Conservation (phyloP, 2,888 invertebrate genomes). For the Amblyjoppa proteus region DNA sequence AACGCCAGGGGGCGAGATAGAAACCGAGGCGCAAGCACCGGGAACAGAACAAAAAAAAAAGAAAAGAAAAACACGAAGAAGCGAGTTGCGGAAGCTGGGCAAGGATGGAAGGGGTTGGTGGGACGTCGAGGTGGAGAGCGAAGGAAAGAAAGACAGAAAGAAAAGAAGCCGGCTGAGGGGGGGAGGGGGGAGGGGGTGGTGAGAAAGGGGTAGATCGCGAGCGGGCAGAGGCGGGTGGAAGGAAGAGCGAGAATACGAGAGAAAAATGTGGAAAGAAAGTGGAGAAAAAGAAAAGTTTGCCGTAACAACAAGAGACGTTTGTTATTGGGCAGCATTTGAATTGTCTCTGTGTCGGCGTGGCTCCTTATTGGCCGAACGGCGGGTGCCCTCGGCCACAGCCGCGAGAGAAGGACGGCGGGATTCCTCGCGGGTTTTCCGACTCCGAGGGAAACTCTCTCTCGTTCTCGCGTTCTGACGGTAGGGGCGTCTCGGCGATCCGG, state of each 20-base stretch:
- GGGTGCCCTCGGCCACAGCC: conserved; percentile 69
- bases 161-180: conserved; percentile 42
- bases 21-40: conserved; percentile 49
- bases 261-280: conserved; percentile 42
- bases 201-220: conserved; percentile 57
- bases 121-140: conserved; percentile 41
- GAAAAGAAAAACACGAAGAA: conserved; percentile 74
- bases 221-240: conserved; percentile 40
- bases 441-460: conserved; percentile 34
- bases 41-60: conserved; percentile 58
- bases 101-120: conserved; percentile 63
- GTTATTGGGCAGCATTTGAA: conserved; percentile 85
- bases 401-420: conserved; percentile 75
- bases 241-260: conserved; percentile 31
- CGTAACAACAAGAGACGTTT: conserved; percentile 85
- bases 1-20: conserved; percentile 61
- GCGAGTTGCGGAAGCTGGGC: conserved; percentile 56
- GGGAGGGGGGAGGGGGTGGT: conserved; percentile 43
- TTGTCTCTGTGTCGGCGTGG: conserved; percentile 82
- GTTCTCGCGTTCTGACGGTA: conserved; percentile 64
- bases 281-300: conserved; percentile 78
- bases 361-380: conserved; percentile 82
- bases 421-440: conserved; percentile 72
- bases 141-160: conserved; percentile 53
- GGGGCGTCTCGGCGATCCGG: conserved; percentile 65